phyloP scores from a whole-genome alignment of 2,113 vertebrate genomes.

The Larimichthys polyactis region DNA sequence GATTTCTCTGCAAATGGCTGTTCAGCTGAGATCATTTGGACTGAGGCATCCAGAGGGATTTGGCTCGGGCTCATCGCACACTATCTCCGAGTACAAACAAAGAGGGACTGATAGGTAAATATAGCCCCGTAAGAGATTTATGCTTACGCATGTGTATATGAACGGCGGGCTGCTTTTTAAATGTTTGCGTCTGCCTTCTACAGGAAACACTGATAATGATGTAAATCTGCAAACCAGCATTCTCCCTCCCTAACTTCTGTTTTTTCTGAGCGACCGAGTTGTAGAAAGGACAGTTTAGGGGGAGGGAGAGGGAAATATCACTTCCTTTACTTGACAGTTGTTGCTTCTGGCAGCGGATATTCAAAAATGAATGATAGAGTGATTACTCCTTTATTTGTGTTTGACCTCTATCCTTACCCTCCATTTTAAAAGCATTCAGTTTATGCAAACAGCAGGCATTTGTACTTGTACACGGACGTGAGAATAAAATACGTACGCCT shows the following conservation, averaged over 20 bases:
- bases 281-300: neutral
- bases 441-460: neutral
- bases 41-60: constrained; percentile 45
- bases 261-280: constrained; percentile 1
- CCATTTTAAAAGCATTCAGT: neutral
- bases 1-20: constrained; percentile 67
- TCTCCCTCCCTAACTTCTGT: neutral
- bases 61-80: constrained; percentile 52
- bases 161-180: constrained; percentile 39
- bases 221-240: neutral
- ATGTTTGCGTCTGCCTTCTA: constrained; percentile 9
- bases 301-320: neutral
- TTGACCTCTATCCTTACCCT: neutral
- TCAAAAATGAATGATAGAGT: no score
- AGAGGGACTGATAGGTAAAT: constrained; percentile 67
- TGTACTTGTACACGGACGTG: neutral
- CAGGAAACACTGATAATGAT: constrained; percentile 25
- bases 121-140: constrained; percentile 59
- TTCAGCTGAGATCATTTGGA: constrained; percentile 50
- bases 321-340: constrained; percentile 37
- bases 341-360: constrained; percentile 19
- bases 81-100: constrained; percentile 63
- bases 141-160: constrained; percentile 35
- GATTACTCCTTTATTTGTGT: neutral
- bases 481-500: neutral